phyloP scores from a whole-genome alignment of 2,113 vertebrate species.

The Gambusia affinis region DNA sequence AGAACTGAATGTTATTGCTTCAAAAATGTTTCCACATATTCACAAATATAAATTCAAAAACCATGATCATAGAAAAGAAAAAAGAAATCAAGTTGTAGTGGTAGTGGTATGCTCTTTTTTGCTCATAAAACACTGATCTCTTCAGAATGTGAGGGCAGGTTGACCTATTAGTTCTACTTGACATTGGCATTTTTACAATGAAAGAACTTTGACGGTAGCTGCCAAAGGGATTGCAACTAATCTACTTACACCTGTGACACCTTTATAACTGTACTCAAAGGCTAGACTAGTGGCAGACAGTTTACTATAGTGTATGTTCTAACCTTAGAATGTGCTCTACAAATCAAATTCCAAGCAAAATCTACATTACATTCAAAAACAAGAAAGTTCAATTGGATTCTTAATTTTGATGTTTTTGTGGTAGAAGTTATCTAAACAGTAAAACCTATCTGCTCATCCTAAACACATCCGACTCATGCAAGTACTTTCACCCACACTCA shows the following conservation, averaged over 20 bases:
- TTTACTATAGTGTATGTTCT: neutral
- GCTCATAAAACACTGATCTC: too few relatives aligned
- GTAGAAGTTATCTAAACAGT: neutral
- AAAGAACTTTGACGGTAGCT: neutral
- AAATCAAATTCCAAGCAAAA: neutral
- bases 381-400: neutral
- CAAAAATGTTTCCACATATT: too few relatives aligned
- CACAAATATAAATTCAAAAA: too few relatives aligned
- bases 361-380: neutral
- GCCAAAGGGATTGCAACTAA: neutral
- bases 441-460: neutral
- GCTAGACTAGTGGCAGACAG: neutral
- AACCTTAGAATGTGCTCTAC: neutral
- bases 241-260: neutral
- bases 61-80: too few relatives aligned
- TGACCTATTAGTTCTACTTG: too few relatives aligned
- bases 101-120: too few relatives aligned
- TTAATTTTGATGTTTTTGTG: neutral
- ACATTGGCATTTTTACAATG: too few relatives aligned
- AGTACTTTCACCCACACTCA: slow-evolving; percentile 3
- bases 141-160: too few relatives aligned
- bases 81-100: too few relatives aligned
- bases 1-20: too few relatives aligned
- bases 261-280: too few relatives aligned
- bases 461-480: neutral